These are phyloP conservation scores for Sitta europaea DNA, from an alignment of 2,113 vertebrate species.

Conservation along the genomic window DNA sequence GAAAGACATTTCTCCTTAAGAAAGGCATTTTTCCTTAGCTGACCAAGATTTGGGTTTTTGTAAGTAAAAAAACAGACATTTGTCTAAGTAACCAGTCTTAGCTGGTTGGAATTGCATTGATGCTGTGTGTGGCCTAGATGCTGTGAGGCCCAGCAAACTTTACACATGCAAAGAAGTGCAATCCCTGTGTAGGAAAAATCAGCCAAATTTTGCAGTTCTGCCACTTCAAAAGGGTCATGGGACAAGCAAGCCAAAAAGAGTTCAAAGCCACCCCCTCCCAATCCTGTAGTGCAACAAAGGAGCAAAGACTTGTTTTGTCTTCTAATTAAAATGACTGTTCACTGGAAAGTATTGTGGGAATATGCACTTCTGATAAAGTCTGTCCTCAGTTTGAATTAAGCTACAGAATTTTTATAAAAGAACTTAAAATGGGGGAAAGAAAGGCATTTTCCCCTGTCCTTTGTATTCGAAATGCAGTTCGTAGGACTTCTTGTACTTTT, in stretches of 20 bases:
- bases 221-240: not conserved
- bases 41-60: not conserved
- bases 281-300: not conserved
- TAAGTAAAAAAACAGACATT: not conserved
- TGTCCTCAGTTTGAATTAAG: not conserved
- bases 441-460: fast-evolving
- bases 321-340: not conserved
- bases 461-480: not conserved
- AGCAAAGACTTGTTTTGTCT: not conserved
- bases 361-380: fast-evolving
- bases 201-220: not conserved
- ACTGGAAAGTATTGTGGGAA: not conserved
- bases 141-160: not conserved
- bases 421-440: fast-evolving
- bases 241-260: not conserved
- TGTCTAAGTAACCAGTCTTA: not conserved
- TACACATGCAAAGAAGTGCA: not conserved
- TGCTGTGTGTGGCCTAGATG: not conserved
- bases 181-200: not conserved
- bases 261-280: not conserved
- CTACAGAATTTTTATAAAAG: not conserved
- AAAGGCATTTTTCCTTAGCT: not conserved
- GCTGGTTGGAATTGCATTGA: not conserved
- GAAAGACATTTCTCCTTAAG: too few species aligned
- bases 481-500: not conserved